These are phyloP conservation scores for Carcinoscorpius rotundicauda DNA, from an alignment of 1,140 invertebrate genomes.

Conservation along the genomic window DNA sequence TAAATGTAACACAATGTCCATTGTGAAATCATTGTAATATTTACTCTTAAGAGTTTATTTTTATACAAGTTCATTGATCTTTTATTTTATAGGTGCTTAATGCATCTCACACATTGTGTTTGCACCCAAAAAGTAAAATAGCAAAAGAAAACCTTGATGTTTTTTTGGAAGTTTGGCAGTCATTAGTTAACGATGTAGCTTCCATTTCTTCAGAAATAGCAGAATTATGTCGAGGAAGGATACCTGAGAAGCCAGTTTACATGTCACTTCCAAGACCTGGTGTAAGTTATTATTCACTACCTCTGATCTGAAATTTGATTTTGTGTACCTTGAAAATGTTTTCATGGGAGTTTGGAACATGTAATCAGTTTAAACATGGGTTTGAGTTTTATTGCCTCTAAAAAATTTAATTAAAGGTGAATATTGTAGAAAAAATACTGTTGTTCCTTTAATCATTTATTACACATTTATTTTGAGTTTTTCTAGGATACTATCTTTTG, in stretches of 20 bases:
- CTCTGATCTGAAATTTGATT: background rate
- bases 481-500: too few relatives aligned
- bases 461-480: too few relatives aligned
- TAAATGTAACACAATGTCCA: too few relatives aligned
- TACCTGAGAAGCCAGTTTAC: constrained; percentile 79
- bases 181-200: constrained; percentile 71
- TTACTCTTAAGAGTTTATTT: too few relatives aligned
- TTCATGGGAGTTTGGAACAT: background rate
- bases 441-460: too few relatives aligned
- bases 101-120: constrained; percentile 78
- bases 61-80: background rate
- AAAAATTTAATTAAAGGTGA: too few relatives aligned
- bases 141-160: constrained; percentile 96
- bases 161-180: constrained; percentile 95
- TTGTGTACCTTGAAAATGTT: background rate
- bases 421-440: too few relatives aligned
- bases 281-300: constrained; percentile 46
- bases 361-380: too few relatives aligned
- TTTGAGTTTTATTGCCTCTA: too few relatives aligned
- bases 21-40: too few relatives aligned
- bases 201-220: constrained; percentile 77
- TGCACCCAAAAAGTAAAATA: constrained; percentile 86
- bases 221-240: constrained; percentile 57
- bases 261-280: constrained; percentile 87
- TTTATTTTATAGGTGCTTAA: constrained; percentile 61